A percentile compares a stretch with the other conserved stretches of the same genome.
Conservation (phyloP, 1,140 invertebrate genomes). For the Telenomus remus region DNA sequence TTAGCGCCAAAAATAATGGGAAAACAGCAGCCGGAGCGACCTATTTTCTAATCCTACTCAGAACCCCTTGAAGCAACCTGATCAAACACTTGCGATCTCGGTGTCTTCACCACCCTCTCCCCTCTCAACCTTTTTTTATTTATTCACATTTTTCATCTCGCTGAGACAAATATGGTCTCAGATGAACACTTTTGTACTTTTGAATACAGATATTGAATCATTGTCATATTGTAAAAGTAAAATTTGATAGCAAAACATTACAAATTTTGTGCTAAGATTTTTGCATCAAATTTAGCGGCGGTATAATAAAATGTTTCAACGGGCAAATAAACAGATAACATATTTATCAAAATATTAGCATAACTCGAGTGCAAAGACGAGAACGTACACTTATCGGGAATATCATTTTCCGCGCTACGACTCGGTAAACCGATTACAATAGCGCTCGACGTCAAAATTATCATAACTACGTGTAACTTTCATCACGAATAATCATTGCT, state of each 20-base stretch:
- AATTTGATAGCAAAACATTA: too few species aligned
- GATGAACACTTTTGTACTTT: too few species aligned
- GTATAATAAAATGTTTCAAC: background rate
- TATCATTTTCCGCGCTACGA: constrained; percentile 9
- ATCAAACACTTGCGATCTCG: constrained; percentile 68
- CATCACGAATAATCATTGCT: constrained; percentile 6
- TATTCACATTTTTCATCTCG: background rate
- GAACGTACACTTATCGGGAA: constrained; percentile 4
- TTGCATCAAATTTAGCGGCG: too few species aligned
- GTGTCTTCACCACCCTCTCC: constrained; percentile 24
- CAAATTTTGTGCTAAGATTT: too few species aligned
- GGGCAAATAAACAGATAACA: constrained; percentile 5
- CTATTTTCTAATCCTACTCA: constrained; percentile 65
- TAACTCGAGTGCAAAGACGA: background rate
- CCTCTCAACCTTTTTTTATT: background rate
- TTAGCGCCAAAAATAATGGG: constrained; percentile 69
- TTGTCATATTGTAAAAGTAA: too few species aligned
- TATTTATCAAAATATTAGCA: constrained; percentile 29
- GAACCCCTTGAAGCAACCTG: constrained; percentile 65
- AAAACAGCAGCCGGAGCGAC: constrained; percentile 68
- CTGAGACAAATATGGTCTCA: too few species aligned
- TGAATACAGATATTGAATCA: too few species aligned
- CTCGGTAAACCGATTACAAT: constrained; percentile 22
- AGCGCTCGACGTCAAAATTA: constrained; percentile 8
- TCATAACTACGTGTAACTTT: constrained; percentile 13